Evolutionary conservation across 2,888 invertebrate genomes (phyloP), one percentile per base, ranked within the genome.

Genomic region (Myopa testacea): DNA sequence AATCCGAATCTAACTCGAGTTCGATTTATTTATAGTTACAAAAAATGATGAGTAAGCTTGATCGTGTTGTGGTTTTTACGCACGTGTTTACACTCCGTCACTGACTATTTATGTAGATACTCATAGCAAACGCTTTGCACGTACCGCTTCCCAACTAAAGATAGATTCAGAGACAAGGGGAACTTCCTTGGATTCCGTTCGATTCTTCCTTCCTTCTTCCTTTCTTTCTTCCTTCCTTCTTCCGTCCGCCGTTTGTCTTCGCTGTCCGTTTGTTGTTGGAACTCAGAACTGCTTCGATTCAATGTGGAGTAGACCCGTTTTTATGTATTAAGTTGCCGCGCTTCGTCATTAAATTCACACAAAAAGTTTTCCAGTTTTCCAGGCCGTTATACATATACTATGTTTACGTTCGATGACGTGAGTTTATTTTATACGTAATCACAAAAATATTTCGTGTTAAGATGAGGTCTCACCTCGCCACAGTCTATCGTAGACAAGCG

Each of bases 401-500:
- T 14, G 50, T 7, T 63, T 40, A 2, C 19, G 19, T 40, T 50
- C 55, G 10, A 55, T 45, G 45, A 45, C 45, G 45, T 45, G 45
- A 6, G 45, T 45, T 45, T 45, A 45, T 2, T 26, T 26, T 26
- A 26, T 26, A 26, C 26, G 26, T 26, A 19, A 40, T 38, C 16
- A 34, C 55, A 37, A 55, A 60, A 69, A 75, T 68, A 60, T 69
- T 69, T 69, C 75, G 26, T 75, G 38, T 50, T 69, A 26, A 65
- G 60, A 45, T 19, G 58, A 68, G 50, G 34, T 58, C 58, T 69
- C 45, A 52, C 45, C 19, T n/a, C 34, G 40, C 26, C 75, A 69
- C 75, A 75, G 75, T 75, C 75, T 45, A 58, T 60, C 69, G 60
- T 14, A 34, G 45, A 69, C 68, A 26, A 45, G 69, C 69, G 34